Evolutionary conservation across 2,113 vertebrate genomes (phyloP), one percentile per base, ranked within the genome.

Genomic region (Leptosomus discolor): DNA sequence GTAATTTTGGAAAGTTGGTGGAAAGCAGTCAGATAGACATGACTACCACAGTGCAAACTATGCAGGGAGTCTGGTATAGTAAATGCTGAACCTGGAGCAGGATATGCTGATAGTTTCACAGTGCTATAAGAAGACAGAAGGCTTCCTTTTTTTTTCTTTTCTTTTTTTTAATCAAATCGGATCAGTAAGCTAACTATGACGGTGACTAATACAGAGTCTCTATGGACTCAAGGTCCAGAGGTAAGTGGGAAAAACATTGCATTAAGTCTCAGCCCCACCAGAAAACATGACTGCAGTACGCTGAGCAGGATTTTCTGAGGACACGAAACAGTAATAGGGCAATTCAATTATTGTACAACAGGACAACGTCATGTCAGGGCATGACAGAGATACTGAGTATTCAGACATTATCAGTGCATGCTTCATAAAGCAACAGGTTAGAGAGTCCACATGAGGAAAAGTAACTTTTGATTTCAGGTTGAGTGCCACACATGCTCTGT

Each of bases 401-500:
- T 82, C 43, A 57, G 58, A 32, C 18, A 17, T 61, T 29, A 73
- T 22, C 30, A 48, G 7, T 34, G 24, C 34, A 30, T 43, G 32
- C 23, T 83, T 83, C 60, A 48, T 41, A 48, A 68, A 74, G 23
- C 12, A 21, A 37, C 34, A 41, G 54, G 29, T 56, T 37, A 57
- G 24, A 81, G 29, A 54, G 15, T 50, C 36, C 2, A 1, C 18
- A 9, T 32, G 41, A 73, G 48, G 22, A 87, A 83, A 73, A 82
- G 6, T 34, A 58, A 7, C 19, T 60, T 56, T 19, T 41, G 7
- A 53, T 63, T 63, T 83, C 60, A 53, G 45, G 36, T 64, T 51
- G 30, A 36, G n/a, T 12, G 60, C 43, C 64, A 43, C 0, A 0
- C 14, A 12, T 1, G 3, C 16, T 43, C 57, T 64, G 14, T n/a